These are phyloP conservation scores for Bombus waltoni DNA, from an alignment of 1,140 invertebrate species.

Conservation along the genomic window DNA sequence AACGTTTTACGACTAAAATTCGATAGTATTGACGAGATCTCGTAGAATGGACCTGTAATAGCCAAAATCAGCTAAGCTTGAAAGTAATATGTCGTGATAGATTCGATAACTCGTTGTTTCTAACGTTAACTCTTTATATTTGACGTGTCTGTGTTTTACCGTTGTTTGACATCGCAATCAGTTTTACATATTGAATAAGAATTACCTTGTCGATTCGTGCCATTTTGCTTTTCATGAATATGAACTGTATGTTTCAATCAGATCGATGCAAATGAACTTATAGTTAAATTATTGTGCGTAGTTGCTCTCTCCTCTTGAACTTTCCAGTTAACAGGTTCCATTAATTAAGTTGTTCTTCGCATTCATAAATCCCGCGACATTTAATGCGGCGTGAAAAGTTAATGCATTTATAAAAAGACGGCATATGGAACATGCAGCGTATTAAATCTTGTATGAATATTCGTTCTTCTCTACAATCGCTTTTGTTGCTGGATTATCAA, in stretches of 20 bases:
- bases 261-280: slow-evolving; percentile 11
- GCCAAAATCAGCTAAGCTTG: background rate
- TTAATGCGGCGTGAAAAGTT: background rate
- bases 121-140: background rate
- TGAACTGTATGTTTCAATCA: slow-evolving; percentile 11
- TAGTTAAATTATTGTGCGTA: background rate
- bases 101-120: background rate
- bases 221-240: slow-evolving; percentile 22
- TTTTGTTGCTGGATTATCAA: slow-evolving; percentile 30
- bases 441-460: background rate
- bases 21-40: no score
- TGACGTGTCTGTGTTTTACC: background rate
- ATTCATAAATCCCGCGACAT: background rate
- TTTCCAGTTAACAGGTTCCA: background rate
- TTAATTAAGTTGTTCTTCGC: background rate
- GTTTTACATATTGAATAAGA: slow-evolving; percentile 51
- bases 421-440: no score
- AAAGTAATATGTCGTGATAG: background rate
- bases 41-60: background rate
- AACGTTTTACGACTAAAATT: background rate
- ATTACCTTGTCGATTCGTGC: background rate
- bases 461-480: slow-evolving; percentile 2
- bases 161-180: slow-evolving; percentile 1
- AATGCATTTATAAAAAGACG: no score
- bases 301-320: background rate